Percentiles rank a stretch among this genome's conserved stretches.
Evolutionary conservation across 1,140 invertebrate species (phyloP).

Genomic region (Caenorhabditis latens): DNA sequence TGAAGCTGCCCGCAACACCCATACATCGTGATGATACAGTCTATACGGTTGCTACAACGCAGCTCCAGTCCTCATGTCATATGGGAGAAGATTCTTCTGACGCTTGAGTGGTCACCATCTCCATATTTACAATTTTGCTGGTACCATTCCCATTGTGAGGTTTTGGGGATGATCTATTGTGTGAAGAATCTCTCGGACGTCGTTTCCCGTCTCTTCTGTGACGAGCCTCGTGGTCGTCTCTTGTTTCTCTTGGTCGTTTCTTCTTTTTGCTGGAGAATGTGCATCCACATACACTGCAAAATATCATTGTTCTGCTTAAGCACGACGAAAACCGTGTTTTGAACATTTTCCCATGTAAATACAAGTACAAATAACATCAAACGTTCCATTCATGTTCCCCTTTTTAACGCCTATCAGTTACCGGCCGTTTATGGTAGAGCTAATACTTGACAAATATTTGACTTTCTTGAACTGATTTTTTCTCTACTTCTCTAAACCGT

Average conservation of each 20-base stretch:
- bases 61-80: constrained; percentile 48
- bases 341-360: background rate
- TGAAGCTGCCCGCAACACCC: constrained; percentile 36
- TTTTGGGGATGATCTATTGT: background rate
- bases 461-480: background rate
- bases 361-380: constrained; percentile 13
- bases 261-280: background rate
- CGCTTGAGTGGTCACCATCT: background rate
- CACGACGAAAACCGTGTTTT: constrained; percentile 2
- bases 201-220: background rate
- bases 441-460: constrained; percentile 33
- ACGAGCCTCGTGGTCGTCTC: constrained; percentile 18
- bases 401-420: background rate
- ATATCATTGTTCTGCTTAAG: background rate
- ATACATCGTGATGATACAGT: constrained; percentile 34
- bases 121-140: constrained; percentile 18
- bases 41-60: constrained; percentile 32
- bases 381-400: background rate
- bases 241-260: background rate
- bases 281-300: background rate
- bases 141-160: constrained; percentile 7
- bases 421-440: constrained; percentile 20
- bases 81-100: background rate
- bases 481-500: background rate
- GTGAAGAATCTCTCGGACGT: background rate